Evolutionary conservation across 2,888 invertebrate species (phyloP).

Genomic region (Melinopterus prodromus): DNA sequence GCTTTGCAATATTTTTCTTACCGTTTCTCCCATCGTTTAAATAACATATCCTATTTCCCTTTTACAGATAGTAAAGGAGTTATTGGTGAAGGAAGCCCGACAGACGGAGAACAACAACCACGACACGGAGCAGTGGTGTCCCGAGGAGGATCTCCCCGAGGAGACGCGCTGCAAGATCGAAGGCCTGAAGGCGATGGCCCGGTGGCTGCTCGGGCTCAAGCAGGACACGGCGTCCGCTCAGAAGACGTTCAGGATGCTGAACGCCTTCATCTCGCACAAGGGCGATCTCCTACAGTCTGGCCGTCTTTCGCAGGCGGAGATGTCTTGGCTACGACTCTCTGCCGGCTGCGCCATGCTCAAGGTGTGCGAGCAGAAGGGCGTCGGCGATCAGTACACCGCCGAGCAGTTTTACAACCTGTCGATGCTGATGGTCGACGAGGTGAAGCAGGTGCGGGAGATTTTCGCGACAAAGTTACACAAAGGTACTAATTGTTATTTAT

Average conservation of each 20-base stretch:
- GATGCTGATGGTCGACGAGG: conserved; percentile 86
- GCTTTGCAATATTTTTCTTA: too few species aligned
- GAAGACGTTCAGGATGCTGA: conserved; percentile 93
- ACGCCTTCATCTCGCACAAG: conserved; percentile 92
- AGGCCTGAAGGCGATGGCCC: conserved; percentile 94
- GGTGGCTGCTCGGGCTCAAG: conserved; percentile 93
- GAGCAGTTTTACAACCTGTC: conserved; percentile 96
- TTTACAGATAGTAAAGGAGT: conserved; percentile 87
- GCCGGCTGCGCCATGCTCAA: conserved; percentile 97
- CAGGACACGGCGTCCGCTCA: conserved; percentile 87
- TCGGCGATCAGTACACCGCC: conserved; percentile 92
- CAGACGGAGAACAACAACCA: conserved; percentile 59
- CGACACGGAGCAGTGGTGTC: conserved; percentile 77
- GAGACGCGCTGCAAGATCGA: conserved; percentile 94
- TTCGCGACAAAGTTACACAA: conserved; percentile 94
- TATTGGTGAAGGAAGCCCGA: conserved; percentile 83
- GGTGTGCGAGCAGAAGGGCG: conserved; percentile 96
- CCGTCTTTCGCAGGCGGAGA: conserved; percentile 82
- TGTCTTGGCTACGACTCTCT: conserved; percentile 90
- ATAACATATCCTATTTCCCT: background rate
- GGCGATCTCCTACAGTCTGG: conserved; percentile 73
- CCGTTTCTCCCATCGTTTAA: background rate
- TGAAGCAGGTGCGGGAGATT: conserved; percentile 84
- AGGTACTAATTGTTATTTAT: conserved; percentile 66
- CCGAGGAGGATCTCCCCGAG: conserved; percentile 85